Base-by-base conservation (phyloP, 2,113 vertebrate genomes). In the Hippocampus mohnikei region DNA sequence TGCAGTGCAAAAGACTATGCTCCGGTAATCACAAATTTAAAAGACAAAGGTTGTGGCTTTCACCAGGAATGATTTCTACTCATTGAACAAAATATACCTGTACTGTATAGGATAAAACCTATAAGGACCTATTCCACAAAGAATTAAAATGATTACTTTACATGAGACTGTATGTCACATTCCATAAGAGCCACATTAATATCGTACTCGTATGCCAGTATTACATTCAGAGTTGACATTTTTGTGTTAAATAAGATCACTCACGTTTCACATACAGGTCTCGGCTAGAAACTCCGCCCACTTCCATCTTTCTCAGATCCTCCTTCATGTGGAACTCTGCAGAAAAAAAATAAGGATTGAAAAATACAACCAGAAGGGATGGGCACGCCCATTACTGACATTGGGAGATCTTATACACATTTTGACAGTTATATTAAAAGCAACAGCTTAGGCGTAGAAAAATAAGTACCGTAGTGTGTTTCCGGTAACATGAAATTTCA, bases 231-330 rank as follows among this genome's bases (percentile, higher is more conserved):
- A 40, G 41, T 44, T 6, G 11, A 63, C 21, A 44, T 23, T 46
- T 46, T 8, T 5, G 40, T 64, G 4, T 23, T 42, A 64, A 23
- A 42, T 23, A n/a, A 23, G 12, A 5, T n/a, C 9, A 84, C 96
- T 97, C 84, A 99, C 97, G 92, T 92, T 98, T 98, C n/a, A 95
- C 95, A 44, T 98, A 99, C 56, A 98, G 93, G 0, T 99, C 95
- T 74, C 91, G 90, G 76, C 95, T 96, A 46, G 95, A 95, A 66
- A 96, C 91, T 0, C 95, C 96, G 0, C 92, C 93, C 75, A 94
- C 93, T 89, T 98, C 97, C 91, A 97, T 33, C 79, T 95, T 96
- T 84, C 95, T 81, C 73, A 95, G 69, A 83, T 98, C 96, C 52
- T 98, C 96, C 46, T 91, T 95, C 74, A 97, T 94, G 0, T 96